Evolutionary conservation across 2,797 vertebrate species (phyloP), one percentile per base, ranked within the genome.

Genomic region (Triplophysa yarkandensis): DNA sequence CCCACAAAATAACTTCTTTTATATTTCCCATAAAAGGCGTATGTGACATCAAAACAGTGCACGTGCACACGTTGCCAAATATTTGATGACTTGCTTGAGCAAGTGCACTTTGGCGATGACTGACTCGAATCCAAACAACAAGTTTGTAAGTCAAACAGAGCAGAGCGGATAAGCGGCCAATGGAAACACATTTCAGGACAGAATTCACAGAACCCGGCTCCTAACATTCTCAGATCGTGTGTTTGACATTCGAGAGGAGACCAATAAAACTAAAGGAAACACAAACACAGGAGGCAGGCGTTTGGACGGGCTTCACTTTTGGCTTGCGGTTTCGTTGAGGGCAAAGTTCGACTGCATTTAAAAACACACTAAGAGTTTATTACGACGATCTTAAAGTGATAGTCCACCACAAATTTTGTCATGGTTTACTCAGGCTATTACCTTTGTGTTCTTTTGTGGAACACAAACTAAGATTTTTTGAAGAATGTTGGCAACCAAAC

Each of bases 191-290:
- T 57, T 71, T 50, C 44, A 73, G 63, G 25, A 72, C 58, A 66
- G 23, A 75, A 76, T 66, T 64, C 44, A 58, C 64, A 57, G 63
- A 77, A 60, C 57, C 57, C 73, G 41, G 64, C 43, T 76, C 68
- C 72, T 65, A 78, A 78, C 77, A 71, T 58, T 74, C 61, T 79
- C 30, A 32, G 41, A 71, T 71, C 11, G 50, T 70, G 68, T 82
- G 80, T 77, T 80, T 82, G 77, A 82, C 80, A 71, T 77, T 74
- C 50, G 17, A 63, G 57, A 74, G 61, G 63, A 77, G 57, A 46
- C 60, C 74, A 77, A 79, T 77, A 79, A 77, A 82, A 60, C 75
- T 76, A 50, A 67, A 66, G 48, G 63, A 65, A 52, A 72, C 54
- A 66, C 63, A 80, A 82, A 79, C 70, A 74, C 39, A 65, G 64